Conservation (phyloP, 2,113 vertebrate genomes). For the Misgurnus anguillicaudatus region DNA sequence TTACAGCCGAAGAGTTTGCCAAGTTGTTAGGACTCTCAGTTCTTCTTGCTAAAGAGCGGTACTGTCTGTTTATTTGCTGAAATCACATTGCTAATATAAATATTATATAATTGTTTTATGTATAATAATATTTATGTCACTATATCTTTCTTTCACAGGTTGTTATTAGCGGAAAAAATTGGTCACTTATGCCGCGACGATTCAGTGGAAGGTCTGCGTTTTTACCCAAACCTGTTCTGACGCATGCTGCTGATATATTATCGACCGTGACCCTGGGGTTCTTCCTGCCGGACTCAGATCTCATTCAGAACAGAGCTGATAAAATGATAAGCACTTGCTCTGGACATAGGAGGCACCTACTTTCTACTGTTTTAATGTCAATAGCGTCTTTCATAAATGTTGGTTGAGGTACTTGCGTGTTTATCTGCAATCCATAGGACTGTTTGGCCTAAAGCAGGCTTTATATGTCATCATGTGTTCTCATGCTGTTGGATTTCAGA, state of each 20-base stretch:
- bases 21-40: constrained; percentile 96
- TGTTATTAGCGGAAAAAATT: constrained; percentile 96
- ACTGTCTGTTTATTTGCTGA: constrained; percentile 2
- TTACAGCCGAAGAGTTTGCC: constrained; percentile 96
- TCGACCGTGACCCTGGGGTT: not conserved
- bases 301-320: constrained; percentile 6
- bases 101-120: not conserved
- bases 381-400: constrained; percentile 19
- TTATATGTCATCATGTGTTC: not conserved
- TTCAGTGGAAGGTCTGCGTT: constrained; percentile 95
- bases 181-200: constrained; percentile 96
- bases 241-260: constrained; percentile 19
- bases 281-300: not conserved
- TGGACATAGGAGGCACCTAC: constrained; percentile 13
- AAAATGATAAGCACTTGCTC: not conserved
- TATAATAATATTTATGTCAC: not conserved
- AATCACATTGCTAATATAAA: not conserved
- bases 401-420: not conserved
- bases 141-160: constrained; percentile 66
- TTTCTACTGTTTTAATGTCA: constrained; percentile 21
- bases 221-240: constrained; percentile 96
- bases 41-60: constrained; percentile 97
- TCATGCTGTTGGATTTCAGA: not conserved
- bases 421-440: not conserved
- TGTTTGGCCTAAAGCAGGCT: not conserved